Conservation (phyloP, 1,140 invertebrate genomes). For the Sinella curviseta region DNA sequence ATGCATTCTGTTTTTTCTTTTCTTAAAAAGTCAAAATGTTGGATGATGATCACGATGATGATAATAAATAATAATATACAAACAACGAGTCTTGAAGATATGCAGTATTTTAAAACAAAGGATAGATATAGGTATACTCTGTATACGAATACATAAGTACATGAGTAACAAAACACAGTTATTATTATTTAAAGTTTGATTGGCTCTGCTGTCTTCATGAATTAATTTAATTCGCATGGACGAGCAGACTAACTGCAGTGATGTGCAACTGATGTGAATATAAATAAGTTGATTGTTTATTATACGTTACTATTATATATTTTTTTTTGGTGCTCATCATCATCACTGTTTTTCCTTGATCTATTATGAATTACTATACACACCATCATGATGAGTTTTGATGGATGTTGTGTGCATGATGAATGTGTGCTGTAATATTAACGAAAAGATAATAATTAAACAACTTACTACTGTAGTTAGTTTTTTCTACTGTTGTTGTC, state of each 20-base stretch:
- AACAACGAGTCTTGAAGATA: too few relatives aligned
- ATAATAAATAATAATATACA: too few relatives aligned
- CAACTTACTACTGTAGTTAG: conserved; percentile 6
- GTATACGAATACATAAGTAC: too few relatives aligned
- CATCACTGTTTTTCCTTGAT: neutral
- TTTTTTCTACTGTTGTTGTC: neutral
- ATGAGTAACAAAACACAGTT: too few relatives aligned
- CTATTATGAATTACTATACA: neutral
- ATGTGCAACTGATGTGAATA: conserved; percentile 8
- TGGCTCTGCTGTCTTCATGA: conserved; percentile 13
- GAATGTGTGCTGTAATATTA: neutral
- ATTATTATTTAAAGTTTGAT: conserved; percentile 9
- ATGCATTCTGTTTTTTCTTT: too few relatives aligned
- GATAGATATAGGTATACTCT: too few relatives aligned
- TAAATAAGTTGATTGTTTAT: conserved; percentile 1
- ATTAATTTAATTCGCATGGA: conserved; percentile 24
- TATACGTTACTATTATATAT: neutral
- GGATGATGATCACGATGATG: too few relatives aligned
- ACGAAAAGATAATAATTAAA: conserved; percentile 23
- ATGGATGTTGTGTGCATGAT: neutral
- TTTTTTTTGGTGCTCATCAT: neutral
- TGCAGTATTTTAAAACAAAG: too few relatives aligned
- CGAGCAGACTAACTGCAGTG: neutral
- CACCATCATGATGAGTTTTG: neutral
- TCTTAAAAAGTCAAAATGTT: too few relatives aligned